phyloP scores from a whole-genome alignment of 2,797 vertebrate genomes.

The Dendrocincla fuliginosa region DNA sequence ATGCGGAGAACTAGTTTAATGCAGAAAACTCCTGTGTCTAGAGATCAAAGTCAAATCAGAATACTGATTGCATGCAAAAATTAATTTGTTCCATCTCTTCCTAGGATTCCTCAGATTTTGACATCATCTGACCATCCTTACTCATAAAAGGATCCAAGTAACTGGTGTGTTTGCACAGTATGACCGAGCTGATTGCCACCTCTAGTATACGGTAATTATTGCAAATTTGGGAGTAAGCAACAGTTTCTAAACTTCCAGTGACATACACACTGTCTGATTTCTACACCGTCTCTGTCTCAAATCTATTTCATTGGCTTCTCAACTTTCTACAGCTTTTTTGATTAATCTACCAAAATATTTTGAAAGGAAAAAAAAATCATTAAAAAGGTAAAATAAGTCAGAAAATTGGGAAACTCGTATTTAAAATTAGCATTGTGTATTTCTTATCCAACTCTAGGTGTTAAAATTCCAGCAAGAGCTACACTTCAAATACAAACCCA shows the following conservation, averaged over 20 bases:
- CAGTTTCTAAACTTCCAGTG: neutral
- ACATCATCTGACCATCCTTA: conserved; percentile 17
- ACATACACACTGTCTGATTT: neutral
- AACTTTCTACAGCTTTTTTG: neutral
- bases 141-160: conserved; percentile 14
- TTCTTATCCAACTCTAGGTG: neutral
- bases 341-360: neutral
- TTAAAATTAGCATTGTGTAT: neutral
- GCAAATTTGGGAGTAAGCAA: neutral
- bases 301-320: neutral
- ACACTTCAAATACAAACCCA: neutral
- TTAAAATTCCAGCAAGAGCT: neutral
- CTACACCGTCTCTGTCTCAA: neutral
- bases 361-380: neutral
- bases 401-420: neutral
- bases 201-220: neutral
- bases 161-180: neutral
- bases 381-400: neutral
- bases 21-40: conserved; percentile 16
- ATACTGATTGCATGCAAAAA: conserved; percentile 37
- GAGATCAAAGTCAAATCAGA: conserved; percentile 54
- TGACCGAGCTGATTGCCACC: neutral
- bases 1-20: conserved; percentile 2
- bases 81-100: conserved; percentile 42
- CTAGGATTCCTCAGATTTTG: conserved; percentile 12